Conservation (phyloP, 2,113 vertebrate species). For the Thalassoma bifasciatum region DNA sequence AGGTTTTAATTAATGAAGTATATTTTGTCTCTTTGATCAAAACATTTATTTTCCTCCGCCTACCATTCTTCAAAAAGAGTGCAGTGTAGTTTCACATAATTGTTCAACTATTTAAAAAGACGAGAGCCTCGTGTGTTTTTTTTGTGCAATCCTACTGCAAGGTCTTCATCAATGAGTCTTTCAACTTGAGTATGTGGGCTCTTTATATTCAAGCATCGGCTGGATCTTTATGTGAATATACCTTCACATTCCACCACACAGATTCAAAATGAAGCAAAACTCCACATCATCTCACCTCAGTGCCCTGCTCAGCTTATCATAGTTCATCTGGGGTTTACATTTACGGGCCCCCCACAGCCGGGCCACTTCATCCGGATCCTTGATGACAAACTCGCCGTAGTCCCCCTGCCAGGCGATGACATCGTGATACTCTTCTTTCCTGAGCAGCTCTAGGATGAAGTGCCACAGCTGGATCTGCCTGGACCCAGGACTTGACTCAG, state of each 20-base stretch:
- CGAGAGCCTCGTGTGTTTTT: neutral
- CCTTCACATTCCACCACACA: neutral
- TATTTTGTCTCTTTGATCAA: neutral
- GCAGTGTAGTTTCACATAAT: neutral
- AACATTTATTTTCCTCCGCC: neutral
- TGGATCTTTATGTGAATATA: neutral
- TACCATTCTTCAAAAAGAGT: neutral
- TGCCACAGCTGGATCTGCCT: conserved; percentile 95
- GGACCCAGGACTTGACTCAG: conserved; percentile 90
- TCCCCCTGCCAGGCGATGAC: conserved; percentile 96
- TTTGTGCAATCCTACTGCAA: neutral
- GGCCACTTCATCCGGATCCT: conserved; percentile 90
- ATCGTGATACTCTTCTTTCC: conserved; percentile 90
- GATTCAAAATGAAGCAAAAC: neutral
- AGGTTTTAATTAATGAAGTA: neutral
- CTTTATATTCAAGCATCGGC: neutral
- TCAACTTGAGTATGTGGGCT: neutral
- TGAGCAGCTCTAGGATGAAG: conserved; percentile 91
- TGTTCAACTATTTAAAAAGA: neutral
- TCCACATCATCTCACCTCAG: conserved; percentile 78
- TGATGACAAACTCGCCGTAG: conserved; percentile 94
- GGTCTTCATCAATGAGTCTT: neutral
- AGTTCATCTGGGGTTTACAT: conserved; percentile 95
- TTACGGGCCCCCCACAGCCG: conserved; percentile 92
- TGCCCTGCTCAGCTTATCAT: conserved; percentile 90